Evolutionary conservation across 2,113 vertebrate genomes (phyloP), one percentile per base, ranked within the genome.

Genomic region (Hirundichthys speculiger): DNA sequence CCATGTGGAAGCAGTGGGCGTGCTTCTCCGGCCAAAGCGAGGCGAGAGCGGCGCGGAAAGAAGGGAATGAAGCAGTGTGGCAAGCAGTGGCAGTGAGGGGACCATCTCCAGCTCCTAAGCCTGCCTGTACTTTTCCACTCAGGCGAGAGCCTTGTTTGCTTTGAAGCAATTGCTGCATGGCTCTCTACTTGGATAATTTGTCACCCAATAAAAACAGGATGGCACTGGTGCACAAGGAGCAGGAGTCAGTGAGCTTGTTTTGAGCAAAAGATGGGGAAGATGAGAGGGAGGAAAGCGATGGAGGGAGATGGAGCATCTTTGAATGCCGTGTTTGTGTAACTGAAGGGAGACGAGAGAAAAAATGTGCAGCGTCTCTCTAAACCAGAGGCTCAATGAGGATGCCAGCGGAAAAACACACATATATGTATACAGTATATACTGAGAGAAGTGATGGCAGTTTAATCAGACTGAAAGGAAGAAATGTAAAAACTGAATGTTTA

Each of bases 151-250:
- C 73, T 86, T 83, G 85, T 85, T 87, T 85, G 82, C 74, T 48
- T 67, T 77, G 75, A 75, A 71, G 77, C 53, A 18, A 57, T 65
- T 66, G 75, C 49, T 73, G 73, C 49, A 18, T 40, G 69, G 71
- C 27, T 79, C 69, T 84, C 72, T 48, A 41, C 68, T 22, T 61
- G 73, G 75, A 75, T 83, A 76, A 87, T 87, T 83, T 87, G 85
- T 86, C 81, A 71, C 77, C 68, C 70, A 62, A 27, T 79, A 75
- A 86, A 68, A 84, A 72, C 72, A 69, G 60, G 73, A 84, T 65
- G 63, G 64, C 78, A 38, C 55, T 59, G 76, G 76, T 80, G 46
- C 47, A 76, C 72, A 60, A 62, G 20, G 74, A 77, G 72, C 43
- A 42, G 72, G 67, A 73, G 68, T 76, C 62, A 13, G 69, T 38